Evolutionary conservation across 1,140 invertebrate genomes (phyloP), one percentile per base, ranked within the genome.

Genomic region (Pteromalus puparum): DNA sequence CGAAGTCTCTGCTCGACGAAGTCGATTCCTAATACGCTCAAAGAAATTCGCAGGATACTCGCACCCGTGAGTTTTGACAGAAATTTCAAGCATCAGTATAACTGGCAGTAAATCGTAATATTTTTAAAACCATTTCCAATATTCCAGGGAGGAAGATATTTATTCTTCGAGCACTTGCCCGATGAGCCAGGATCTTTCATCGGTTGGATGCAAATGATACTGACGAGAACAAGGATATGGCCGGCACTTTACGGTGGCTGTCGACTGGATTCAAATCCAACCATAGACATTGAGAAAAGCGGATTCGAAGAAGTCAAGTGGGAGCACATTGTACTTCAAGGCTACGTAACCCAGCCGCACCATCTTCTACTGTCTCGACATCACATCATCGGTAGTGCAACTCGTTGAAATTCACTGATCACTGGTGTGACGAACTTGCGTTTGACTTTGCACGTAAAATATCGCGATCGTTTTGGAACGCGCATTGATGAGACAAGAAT

Each of bases 81-180:
- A 42, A 42, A 42, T 9, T 42, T 10, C 38, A 42, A 42, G 7
- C 7, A 42, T 9, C 7, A 42, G 38, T 42, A n/a, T 67, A 1
- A 68, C 24, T 9, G 6, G 6, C 12, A 30, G 3, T 18, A 73
- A 30, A 18, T 73, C 30, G 30, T 34, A 42, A 74, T 21, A 18
- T 75, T 75, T 75, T 75, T 75, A 30, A 30, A 75, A 75, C 67
- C 2, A 28, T 28, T 4, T n/a, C 7, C 24, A 3, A 10, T 13
- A 13, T 70, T 70, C 26, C 42, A 92, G 92, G 89, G 85, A 28
- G 91, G 91, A 30, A 88, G 87, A 65, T 92, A 92, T 85, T 86
- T 91, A 30, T 92, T 92, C 67, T 86, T 92, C 81, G 91, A 92
- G 82, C 92, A 92, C 73, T 79, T 91, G 30, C 87, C 89, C 13